Conservation (phyloP, 2,113 vertebrate species). For the Rhagologus leucostigma region DNA sequence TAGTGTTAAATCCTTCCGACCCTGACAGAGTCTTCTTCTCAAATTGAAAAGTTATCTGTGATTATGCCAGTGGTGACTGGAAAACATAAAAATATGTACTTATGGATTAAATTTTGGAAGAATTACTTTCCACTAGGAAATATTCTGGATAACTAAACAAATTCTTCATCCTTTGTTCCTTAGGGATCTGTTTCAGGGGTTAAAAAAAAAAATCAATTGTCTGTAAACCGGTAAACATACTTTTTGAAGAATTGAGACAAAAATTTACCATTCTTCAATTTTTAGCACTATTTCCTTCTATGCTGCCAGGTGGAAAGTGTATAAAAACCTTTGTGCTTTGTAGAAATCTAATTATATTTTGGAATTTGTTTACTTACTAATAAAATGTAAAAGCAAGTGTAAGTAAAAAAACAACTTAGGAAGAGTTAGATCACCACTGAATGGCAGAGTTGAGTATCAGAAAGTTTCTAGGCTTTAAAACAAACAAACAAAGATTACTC, state of each 20-base stretch:
- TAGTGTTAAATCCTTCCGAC: not conserved
- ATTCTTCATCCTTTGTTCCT: not conserved
- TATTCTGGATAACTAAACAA: not conserved
- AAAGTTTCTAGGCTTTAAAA: not conserved
- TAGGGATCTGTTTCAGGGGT: not conserved
- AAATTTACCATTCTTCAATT: not conserved
- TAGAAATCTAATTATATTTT: not conserved
- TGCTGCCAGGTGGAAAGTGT: not conserved
- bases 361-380: not conserved
- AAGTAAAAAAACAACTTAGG: not conserved
- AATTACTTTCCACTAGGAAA: not conserved
- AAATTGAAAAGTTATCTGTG: not conserved
- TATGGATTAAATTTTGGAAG: not conserved
- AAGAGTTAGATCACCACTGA: not conserved
- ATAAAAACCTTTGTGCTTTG: not conserved
- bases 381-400: not conserved
- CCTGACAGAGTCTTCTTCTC: not conserved
- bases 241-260: not conserved
- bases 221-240: not conserved
- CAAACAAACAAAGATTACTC: not conserved
- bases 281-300: not conserved
- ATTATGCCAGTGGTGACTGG: not conserved
- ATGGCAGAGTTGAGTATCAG: not conserved
- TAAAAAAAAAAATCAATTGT: not conserved
- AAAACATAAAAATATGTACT: not conserved